Percentiles rank a stretch among this genome's conserved stretches.
Conservation (phyloP, 2,113 vertebrate species). For the Gopherus evgoodei region DNA sequence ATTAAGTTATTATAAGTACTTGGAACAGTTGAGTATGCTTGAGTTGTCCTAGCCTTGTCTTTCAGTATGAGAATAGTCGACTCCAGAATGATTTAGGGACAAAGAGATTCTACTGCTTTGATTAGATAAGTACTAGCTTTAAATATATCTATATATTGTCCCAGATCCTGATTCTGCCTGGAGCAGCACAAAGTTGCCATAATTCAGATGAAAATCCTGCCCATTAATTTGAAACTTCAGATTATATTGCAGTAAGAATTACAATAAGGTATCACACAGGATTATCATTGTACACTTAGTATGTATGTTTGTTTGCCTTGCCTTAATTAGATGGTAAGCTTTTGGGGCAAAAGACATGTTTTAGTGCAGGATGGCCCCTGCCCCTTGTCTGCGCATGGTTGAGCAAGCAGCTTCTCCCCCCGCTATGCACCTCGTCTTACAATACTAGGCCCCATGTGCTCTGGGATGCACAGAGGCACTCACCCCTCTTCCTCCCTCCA, state of each 20-base stretch:
- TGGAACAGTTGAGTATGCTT: neutral
- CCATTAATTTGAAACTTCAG: neutral
- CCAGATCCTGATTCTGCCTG: neutral
- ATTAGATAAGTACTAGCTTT: neutral
- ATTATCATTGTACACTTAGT: neutral
- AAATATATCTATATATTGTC: neutral
- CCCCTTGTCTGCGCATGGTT: neutral
- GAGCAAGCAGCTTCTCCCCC: neutral
- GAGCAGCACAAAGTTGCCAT: neutral
- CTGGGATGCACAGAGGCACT: neutral
- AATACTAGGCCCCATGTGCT: neutral
- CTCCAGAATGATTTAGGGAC: no score
- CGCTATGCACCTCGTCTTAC: neutral
- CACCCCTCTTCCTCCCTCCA: neutral
- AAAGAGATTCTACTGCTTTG: neutral
- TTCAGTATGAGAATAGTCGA: no score
- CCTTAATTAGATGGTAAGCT: neutral
- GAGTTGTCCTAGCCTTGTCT: no score
- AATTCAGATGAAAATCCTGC: neutral
- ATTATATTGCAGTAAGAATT: neutral
- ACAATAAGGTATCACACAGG: neutral
- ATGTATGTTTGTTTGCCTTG: neutral
- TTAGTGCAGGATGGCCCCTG: neutral
- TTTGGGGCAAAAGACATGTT: neutral
- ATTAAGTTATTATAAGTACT: neutral